Base-by-base conservation (phyloP, 2,888 invertebrate genomes). In the Drosophila buzzatii region DNA sequence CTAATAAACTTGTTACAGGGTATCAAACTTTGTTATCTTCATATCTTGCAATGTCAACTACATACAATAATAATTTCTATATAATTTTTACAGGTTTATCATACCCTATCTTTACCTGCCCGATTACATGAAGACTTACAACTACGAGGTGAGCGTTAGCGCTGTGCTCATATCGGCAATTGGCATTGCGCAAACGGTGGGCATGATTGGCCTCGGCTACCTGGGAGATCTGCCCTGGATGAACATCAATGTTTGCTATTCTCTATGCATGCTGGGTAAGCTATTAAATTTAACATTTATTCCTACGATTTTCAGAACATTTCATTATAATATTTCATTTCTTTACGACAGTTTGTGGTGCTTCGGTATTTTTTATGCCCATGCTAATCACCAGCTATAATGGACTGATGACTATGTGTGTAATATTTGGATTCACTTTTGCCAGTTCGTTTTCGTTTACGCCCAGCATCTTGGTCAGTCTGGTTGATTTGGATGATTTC, bases 91-190 rank as follows among this genome's bases (percentile, higher is more conserved):
- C 65, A 98, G 98, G 97, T 97, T 97, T 93, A 98, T 99, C 90
- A 97, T 99, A 67, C 98, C 98, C 16, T 99, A 99, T 93, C 97
- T 99, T 92, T 99, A 98, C 93, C 94, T 98, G 73, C 96, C 97
- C 62, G 98, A 98, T 89, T 96, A 97, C 92, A 96, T 97, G 94
- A 95, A 95, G 41, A 95, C 95, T 12, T 94, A 95, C 73, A 95
- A 95, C 1, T 97, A 96, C 83, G 94, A 94, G 3, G 96, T 96
- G 80, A 94, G 95, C 44, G 95, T 96, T 57, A 96, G 96, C 6
- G 97, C 98, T 7, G 95, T 95, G 71, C 95, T 98, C 81, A 95
- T 98, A 76, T 97, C 98, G 59, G 94, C 97, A 60, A 97, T 99
- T 84, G 98, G 98, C 31, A 95, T 97, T 72, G 96, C 97, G 3